These are phyloP conservation scores for Chrysolophus pictus DNA, from an alignment of 2,797 vertebrate genomes.

Conservation along the genomic window DNA sequence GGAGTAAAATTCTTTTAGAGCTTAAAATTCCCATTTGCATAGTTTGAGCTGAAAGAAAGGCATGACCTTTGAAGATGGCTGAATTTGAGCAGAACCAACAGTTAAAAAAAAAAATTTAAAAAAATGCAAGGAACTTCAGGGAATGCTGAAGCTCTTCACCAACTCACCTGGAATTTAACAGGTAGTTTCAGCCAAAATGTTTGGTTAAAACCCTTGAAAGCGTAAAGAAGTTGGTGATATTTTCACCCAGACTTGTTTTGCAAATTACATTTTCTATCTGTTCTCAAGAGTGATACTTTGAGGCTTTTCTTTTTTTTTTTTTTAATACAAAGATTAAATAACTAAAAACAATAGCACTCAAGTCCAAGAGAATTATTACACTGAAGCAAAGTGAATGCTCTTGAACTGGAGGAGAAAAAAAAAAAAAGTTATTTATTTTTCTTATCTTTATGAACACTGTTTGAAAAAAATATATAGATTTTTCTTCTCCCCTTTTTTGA, in stretches of 20 bases:
- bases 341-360: neutral
- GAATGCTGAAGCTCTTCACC: neutral
- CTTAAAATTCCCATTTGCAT: neutral
- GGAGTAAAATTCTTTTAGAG: neutral
- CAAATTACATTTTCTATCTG: neutral
- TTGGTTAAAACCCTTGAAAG: neutral
- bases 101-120: neutral
- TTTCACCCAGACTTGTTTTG: neutral
- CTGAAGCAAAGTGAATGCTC: neutral
- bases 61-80: neutral
- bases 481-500: neutral
- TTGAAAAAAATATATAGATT: neutral
- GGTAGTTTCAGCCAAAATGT: neutral
- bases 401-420: neutral
- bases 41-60: neutral
- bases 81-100: neutral
- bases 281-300: neutral
- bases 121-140: neutral
- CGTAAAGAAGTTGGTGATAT: neutral
- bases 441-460: neutral
- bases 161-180: neutral
- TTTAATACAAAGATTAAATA: neutral
- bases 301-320: rapidly evolving
- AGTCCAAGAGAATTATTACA: neutral
- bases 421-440: neutral